Percentiles rank a stretch among this genome's conserved stretches.
Evolutionary conservation across 2,888 invertebrate species (phyloP).

Genomic region (Abrostola tripartita): DNA sequence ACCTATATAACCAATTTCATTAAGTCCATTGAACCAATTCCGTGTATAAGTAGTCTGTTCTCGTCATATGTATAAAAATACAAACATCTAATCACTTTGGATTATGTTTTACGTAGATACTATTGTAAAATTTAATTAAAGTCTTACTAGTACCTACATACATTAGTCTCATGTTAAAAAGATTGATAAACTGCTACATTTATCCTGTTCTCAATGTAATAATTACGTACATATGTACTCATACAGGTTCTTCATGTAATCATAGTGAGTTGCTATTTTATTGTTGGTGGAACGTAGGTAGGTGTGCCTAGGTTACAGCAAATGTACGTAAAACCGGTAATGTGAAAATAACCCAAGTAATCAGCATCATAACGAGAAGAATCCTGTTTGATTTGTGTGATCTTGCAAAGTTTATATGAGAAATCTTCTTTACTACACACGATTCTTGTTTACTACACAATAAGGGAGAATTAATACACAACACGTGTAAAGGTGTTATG

Average conservation of each 20-base stretch:
- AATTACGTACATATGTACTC: neutral
- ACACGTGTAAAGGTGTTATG: too few relatives aligned
- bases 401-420: slow-evolving; percentile 26
- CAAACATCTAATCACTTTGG: too few relatives aligned
- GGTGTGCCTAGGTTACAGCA: slow-evolving; percentile 11
- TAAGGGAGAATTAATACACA: slow-evolving; percentile 6
- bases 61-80: too few relatives aligned
- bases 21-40: too few relatives aligned
- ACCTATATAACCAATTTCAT: too few relatives aligned
- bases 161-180: too few relatives aligned
- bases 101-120: too few relatives aligned
- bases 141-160: too few relatives aligned
- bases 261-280: slow-evolving; percentile 2
- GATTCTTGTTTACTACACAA: slow-evolving; percentile 8
- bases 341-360: slow-evolving; percentile 50
- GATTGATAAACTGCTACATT: neutral
- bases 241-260: neutral
- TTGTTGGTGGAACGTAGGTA: neutral
- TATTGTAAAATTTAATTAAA: too few relatives aligned
- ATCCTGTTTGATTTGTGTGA: slow-evolving; percentile 47
- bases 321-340: slow-evolving; percentile 39
- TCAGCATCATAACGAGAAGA: slow-evolving; percentile 39
- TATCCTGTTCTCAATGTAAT: neutral
- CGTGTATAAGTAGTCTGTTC: too few relatives aligned
- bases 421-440: slow-evolving; percentile 8